Evolutionary conservation across 2,113 vertebrate genomes (phyloP), one percentile per base, ranked within the genome.

Genomic region (Prinia subflava): DNA sequence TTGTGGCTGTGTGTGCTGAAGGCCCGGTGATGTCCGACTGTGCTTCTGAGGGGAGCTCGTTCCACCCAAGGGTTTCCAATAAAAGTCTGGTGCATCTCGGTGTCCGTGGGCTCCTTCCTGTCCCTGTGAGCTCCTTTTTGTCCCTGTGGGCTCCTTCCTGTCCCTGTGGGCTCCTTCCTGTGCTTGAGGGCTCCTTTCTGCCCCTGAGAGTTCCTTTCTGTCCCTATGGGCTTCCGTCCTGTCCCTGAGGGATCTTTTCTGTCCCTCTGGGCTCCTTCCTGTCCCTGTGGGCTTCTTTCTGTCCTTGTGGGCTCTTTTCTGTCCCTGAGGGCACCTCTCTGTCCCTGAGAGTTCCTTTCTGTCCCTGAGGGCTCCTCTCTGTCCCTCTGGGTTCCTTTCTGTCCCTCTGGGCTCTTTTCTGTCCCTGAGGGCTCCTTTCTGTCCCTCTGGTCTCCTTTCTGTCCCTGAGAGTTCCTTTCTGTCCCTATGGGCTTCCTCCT

Each of bases 71-170:
- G 42, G 6, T n/a, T 89, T 63, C 68, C 82, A 50, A 67, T 2
- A 8, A 46, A 47, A 46, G 6, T 44, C 27, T 0, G 1, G 8
- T 1, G 4, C 6, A 24, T 52, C 79, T 30, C 0, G 1, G 33
- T 15, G 35, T 35, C 64, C 3, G 0, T 28, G 39, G 41, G 47
- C 49, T 86, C 65, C 11, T n/a, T 10, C 23, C 7, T 33, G 41
- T 42, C 62, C 41, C 14, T 11, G 39, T n/a, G n/a, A n/a, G n/a
- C n/a, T n/a, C n/a, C n/a, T n/a, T n/a, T 0, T 15, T 41, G 37
- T 55, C 37, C 37, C 8, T 5, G 1, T 18, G 52, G 13, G 18
- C 20, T 31, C 24, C 9, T 7, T 21, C 4, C 13, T 68, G 25
- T 21, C n/a, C 25, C 25, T 16, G 0, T 27, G 64, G 31, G 15